Evolutionary conservation across 2,888 invertebrate genomes (phyloP).

Genomic region (Alsophila aescularia): DNA sequence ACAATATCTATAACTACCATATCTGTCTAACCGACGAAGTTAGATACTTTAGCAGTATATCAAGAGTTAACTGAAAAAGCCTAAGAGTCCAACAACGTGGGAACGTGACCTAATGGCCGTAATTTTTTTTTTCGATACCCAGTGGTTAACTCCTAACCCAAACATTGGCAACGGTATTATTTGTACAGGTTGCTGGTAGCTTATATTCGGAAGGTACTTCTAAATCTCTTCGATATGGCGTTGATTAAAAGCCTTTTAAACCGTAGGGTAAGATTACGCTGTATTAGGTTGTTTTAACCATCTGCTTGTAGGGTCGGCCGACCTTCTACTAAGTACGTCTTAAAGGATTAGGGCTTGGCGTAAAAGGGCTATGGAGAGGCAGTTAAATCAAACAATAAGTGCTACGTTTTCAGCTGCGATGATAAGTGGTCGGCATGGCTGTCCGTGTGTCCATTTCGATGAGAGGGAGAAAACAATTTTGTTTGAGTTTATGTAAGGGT

Average conservation of each 20-base stretch:
- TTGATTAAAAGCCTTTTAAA: not conserved
- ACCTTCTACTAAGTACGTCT: constrained; percentile 7
- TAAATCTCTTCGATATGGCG: not conserved
- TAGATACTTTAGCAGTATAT: too few species aligned
- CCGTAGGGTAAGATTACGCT: constrained; percentile 2
- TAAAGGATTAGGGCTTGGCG: constrained; percentile 18
- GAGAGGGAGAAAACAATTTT: not conserved
- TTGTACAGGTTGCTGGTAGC: too few species aligned
- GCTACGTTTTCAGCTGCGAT: constrained; percentile 11
- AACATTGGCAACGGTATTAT: too few species aligned
- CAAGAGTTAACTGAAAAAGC: too few species aligned
- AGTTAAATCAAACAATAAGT: constrained; percentile 6
- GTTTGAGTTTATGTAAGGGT: not conserved
- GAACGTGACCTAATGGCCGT: too few species aligned
- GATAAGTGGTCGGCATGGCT: not conserved
- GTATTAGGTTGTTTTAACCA: not conserved
- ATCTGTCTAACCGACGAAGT: too few species aligned
- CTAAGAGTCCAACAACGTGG: too few species aligned
- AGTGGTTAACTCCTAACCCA: too few species aligned
- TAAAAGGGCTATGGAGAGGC: constrained; percentile 6
- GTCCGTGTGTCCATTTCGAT: too few species aligned
- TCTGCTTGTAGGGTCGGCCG: not conserved
- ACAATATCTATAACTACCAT: too few species aligned
- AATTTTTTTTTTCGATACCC: too few species aligned
- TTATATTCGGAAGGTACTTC: not conserved